These are phyloP conservation scores for Leucania comma DNA, from an alignment of 2,888 invertebrate species.

Conservation along the genomic window DNA sequence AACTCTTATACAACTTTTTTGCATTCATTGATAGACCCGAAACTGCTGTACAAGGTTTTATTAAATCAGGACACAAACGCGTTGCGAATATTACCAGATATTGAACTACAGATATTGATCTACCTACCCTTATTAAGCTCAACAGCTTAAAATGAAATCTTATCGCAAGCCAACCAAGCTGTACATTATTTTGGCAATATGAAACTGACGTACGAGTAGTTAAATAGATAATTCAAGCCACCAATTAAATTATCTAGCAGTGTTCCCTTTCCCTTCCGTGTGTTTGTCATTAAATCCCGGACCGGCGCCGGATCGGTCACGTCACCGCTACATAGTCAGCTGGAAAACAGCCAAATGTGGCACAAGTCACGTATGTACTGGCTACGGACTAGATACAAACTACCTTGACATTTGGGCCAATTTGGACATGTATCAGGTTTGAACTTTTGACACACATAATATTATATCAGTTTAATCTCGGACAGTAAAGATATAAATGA, in stretches of 20 bases:
- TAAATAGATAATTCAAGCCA: slow-evolving; percentile 2
- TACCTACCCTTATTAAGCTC: too few relatives aligned
- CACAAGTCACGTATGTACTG: slow-evolving; percentile 50
- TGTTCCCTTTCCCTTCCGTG: slow-evolving; percentile 58
- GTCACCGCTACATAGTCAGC: slow-evolving; percentile 49
- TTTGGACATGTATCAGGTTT: slow-evolving; percentile 51
- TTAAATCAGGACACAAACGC: background rate
- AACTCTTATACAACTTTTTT: slow-evolving; percentile 5
- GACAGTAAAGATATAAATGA: slow-evolving; percentile 24
- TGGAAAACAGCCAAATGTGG: slow-evolving; percentile 65
- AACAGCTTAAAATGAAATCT: too few relatives aligned
- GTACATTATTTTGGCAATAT: background rate
- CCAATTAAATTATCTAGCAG: slow-evolving; percentile 44
- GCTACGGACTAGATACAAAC: slow-evolving; percentile 52
- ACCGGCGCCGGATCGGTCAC: slow-evolving; percentile 41
- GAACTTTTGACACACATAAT: slow-evolving; percentile 51
- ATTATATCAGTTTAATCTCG: slow-evolving; percentile 26
- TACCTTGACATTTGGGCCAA: slow-evolving; percentile 63
- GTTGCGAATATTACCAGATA: background rate
- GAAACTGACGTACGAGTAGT: background rate
- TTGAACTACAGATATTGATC: too few relatives aligned
- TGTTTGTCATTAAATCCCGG: slow-evolving; percentile 44
- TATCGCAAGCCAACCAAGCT: background rate
- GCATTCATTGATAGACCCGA: slow-evolving; percentile 3
- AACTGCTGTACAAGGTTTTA: background rate